A percentile compares a stretch with the other conserved stretches of the same genome.
These are phyloP conservation scores for Peromyscus aztecus DNA, from an alignment of 2,797 vertebrate species.

Conservation along the genomic window DNA sequence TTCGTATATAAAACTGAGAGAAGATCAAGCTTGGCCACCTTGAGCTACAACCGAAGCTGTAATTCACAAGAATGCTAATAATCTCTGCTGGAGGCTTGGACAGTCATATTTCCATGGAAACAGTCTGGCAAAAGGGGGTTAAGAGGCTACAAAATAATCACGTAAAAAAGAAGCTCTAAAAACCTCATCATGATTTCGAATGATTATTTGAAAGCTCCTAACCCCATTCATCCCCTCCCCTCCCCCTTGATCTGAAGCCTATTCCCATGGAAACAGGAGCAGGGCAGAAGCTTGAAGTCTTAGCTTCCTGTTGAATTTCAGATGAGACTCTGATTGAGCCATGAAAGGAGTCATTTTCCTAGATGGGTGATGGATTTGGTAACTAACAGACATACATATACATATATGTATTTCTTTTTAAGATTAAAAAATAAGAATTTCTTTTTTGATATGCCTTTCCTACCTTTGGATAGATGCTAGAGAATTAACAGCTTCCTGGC, in stretches of 20 bases:
- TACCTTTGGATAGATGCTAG: not conserved
- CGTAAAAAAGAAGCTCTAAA: slow-evolving; percentile 79
- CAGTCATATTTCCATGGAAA: slow-evolving; percentile 84
- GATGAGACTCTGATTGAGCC: slow-evolving; percentile 74
- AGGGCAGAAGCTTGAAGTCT: slow-evolving; percentile 64
- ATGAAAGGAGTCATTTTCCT: slow-evolving; percentile 75
- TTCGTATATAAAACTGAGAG: slow-evolving; percentile 47
- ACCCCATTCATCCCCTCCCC: slow-evolving; percentile 62
- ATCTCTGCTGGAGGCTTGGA: slow-evolving; percentile 67
- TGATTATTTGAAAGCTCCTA: slow-evolving; percentile 84
- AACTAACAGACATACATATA: slow-evolving; percentile 20
- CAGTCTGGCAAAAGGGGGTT: slow-evolving; percentile 78
- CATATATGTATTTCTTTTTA: not conserved
- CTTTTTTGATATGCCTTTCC: slow-evolving; percentile 43
- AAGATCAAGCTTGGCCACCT: slow-evolving; percentile 1
- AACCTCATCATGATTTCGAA: slow-evolving; percentile 81
- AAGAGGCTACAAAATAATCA: slow-evolving; percentile 82
- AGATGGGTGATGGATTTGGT: slow-evolving; percentile 55
- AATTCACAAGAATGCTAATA: slow-evolving; percentile 76
- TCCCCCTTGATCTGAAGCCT: slow-evolving; percentile 63
- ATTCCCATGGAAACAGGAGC: slow-evolving; percentile 81
- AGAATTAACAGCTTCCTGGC: not conserved
- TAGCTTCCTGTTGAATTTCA: slow-evolving; percentile 73
- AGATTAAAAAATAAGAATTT: slow-evolving; percentile 31
- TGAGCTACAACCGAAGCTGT: slow-evolving; percentile 35